Base-by-base conservation (phyloP, 2,888 invertebrate species). In the Eueremaeus valkanovi region DNA sequence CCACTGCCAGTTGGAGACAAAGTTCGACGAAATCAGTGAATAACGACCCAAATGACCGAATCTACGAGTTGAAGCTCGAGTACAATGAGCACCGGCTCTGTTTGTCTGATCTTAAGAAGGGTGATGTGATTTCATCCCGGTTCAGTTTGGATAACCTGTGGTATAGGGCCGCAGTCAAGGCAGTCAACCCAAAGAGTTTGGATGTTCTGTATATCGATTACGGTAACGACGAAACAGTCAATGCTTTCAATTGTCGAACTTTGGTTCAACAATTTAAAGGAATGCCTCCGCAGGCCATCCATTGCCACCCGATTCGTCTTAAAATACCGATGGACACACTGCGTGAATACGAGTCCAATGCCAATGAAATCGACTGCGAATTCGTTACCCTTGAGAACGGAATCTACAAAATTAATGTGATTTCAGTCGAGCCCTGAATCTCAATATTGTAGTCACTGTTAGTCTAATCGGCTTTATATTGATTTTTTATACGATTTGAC, bases 141-240 rank as follows among this genome's bases (percentile, higher is more conserved):
- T 78, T 72, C 24, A 74, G 74, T 74, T 31, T 18, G 11, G 78
- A 78, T 45, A 75, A 36, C 11, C 61, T 31, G 29, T 78, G 78
- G 78, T 78, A 78, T 66, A 61, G 78, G 61, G 78, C 70, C 8
- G 42, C 75, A 42, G 68, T 77, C 0, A 66, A 73, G 40, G 42
- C 33, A 8, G 24, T 72, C 27, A 42, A 68, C 13, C 3, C 36
- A 42, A 72, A 70, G 11, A 27, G n/a, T 66, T 72, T 75, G n/a
- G 75, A 74, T 45, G 73, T 77, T 5, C 45, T 61, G 58, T 78
- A 73, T 49, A 74, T 77, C 24, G 78, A 78, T 75, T 77, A 70
- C 73, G 78, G 78, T 72, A 77, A 78, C 33, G 61, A 49, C 40
- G 77, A 77, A 68, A 63, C 31, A 24, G 33, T 68, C 8, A 11